These are phyloP conservation scores for Hedychridium roseum DNA, from an alignment of 2,888 invertebrate genomes.

Conservation along the genomic window DNA sequence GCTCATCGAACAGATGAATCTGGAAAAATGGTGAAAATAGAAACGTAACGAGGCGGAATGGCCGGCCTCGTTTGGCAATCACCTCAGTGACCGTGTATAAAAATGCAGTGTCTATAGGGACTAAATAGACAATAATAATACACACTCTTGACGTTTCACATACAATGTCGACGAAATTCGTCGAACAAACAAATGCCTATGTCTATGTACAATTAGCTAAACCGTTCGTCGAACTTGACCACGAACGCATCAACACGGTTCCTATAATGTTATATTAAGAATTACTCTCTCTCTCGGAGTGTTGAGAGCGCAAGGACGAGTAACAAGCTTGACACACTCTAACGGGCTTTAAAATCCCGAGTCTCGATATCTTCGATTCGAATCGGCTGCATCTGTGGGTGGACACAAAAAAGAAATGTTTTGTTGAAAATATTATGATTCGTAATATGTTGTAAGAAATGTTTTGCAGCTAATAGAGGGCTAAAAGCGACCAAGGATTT, in stretches of 20 bases:
- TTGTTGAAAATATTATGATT: neutral
- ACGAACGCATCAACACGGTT: no score
- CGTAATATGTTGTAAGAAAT: constrained; percentile 6
- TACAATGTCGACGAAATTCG: constrained; percentile 15
- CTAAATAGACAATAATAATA: constrained; percentile 2
- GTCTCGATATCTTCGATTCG: constrained; percentile 93
- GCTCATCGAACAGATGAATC: no score
- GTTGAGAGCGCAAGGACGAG: constrained; percentile 66
- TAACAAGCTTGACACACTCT: constrained; percentile 95
- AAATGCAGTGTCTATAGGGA: constrained; percentile 1
- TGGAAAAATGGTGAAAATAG: constrained; percentile 8
- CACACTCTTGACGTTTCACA: constrained; percentile 8
- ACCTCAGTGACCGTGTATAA: neutral
- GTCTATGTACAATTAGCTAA: constrained; percentile 35
- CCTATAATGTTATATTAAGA: constrained; percentile 46
- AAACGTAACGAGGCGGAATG: constrained; percentile 23
- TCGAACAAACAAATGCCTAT: constrained; percentile 16
- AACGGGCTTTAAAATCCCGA: constrained; percentile 93
- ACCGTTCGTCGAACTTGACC: constrained; percentile 6
- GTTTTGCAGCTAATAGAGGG: no score
- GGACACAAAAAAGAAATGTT: constrained; percentile 8
- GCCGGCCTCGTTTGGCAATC: neutral
- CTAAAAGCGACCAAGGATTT: no score
- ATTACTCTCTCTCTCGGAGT: constrained; percentile 54
- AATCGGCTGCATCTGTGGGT: constrained; percentile 84